Evolutionary conservation across 2,797 vertebrate genomes (phyloP).

Genomic region (Tarsius wallacei): DNA sequence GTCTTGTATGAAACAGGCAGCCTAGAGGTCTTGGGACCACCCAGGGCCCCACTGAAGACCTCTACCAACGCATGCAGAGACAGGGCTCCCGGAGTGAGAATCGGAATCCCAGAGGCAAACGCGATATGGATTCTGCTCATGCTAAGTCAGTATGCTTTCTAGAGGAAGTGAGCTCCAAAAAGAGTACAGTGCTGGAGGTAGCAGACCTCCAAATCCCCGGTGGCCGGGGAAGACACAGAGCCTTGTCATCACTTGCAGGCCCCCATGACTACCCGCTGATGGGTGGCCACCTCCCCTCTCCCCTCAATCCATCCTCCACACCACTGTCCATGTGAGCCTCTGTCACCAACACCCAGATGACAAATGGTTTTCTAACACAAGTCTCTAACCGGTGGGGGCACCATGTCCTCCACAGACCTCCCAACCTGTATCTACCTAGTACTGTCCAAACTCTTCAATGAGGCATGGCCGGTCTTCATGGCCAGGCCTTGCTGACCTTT

Average conservation of each 20-base stretch:
- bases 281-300: accelerated
- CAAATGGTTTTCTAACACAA: not conserved
- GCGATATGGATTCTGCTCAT: not conserved
- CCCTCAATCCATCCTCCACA: not conserved
- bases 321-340: not conserved
- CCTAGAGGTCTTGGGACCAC: not conserved
- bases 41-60: not conserved
- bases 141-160: too few relatives aligned
- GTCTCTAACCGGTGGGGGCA: not conserved
- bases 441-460: not conserved
- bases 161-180: not conserved
- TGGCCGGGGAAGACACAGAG: not conserved
- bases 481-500: not conserved
- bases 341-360: not conserved
- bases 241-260: accelerated
- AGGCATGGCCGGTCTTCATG: not conserved
- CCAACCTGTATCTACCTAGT: not conserved
- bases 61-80: not conserved
- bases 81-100: not conserved
- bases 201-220: not conserved
- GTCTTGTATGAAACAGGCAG: not conserved
- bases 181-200: accelerated
- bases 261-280: not conserved
- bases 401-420: not conserved
- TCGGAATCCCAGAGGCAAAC: not conserved